Evolutionary conservation across 2,888 invertebrate genomes (phyloP), one percentile per base, ranked within the genome.

Genomic region (Pandemis cinnamomeana): DNA sequence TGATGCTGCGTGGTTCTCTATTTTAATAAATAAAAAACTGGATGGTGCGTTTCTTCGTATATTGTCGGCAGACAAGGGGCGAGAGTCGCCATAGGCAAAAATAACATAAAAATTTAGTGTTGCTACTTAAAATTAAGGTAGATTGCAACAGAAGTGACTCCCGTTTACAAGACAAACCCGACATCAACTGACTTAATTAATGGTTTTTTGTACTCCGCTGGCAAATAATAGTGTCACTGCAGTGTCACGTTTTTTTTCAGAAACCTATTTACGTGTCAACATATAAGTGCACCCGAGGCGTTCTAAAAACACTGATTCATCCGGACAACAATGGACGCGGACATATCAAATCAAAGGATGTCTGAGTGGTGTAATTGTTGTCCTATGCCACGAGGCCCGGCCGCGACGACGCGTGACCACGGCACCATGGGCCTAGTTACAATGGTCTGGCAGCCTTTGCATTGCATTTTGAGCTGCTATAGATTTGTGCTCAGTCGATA

Each of bases 391-490:
- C 55, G 55, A 46, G 62, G 53, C 27, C 44, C 46, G 36, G 61
- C 71, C 71, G 73, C 76, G 69, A 36, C 77, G 63, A 64, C 55
- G 75, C 78, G 77, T 78, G 77, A 77, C 69, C 58, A 44, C 44
- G 61, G 71, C 41, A 63, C 42, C 71, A 62, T 48, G 27, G 7
- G 44, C 44, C 10, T 11, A 11, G 51, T 42, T 48, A 64, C 55
- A 69, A 69, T 69, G 53, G 41, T 10, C 42, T 53, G 41, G n/a
- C 13, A 8, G 55, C 10, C 27, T 41, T 10, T 53, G 11, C 11
- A 48, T 53, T n/a, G 27, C 58, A 27, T 58, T 58, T 58, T 11
- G 55, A 55, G 7, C 8, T 55, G 55, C 20, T 20, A 20, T 55
- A 55, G 7, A 55, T n/a, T 51, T 6, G 51, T 44, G n/a, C n/a